Conservation (phyloP, 2,113 vertebrate genomes). For the Dunckerocampus dactyliophorus region DNA sequence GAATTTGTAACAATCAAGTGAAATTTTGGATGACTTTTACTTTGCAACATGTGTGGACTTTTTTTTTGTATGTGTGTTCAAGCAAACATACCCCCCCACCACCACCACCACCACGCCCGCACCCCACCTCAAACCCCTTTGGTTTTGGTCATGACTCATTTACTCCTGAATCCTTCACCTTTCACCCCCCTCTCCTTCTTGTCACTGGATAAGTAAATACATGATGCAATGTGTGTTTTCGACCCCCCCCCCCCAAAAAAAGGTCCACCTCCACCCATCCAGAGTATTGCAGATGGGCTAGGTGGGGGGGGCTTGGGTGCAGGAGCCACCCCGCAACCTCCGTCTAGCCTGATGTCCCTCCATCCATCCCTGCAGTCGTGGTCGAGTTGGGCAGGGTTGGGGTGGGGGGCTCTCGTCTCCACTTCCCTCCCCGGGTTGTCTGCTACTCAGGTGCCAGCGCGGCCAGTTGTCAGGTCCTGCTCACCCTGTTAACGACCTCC, state of each 20-base stretch:
- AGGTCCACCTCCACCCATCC: constrained; percentile 30
- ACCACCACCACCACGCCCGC: too few species aligned
- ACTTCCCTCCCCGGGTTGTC: constrained; percentile 34
- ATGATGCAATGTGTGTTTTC: constrained; percentile 64
- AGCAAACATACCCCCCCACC: constrained; percentile 43
- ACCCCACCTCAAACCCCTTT: constrained; percentile 39
- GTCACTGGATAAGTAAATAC: constrained; percentile 64
- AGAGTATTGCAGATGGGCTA: constrained; percentile 6
- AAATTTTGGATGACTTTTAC: constrained; percentile 27
- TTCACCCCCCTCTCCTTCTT: constrained; percentile 58
- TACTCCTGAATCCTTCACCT: constrained; percentile 69
- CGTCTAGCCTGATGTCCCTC: constrained; percentile 35
- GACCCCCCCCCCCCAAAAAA: constrained; percentile 9
- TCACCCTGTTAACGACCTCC: constrained; percentile 54
- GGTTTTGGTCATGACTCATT: constrained; percentile 70
- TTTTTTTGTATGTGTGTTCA: constrained; percentile 43
- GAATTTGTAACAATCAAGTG: constrained; percentile 55
- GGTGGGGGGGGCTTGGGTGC: constrained; percentile 30
- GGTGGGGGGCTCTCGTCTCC: constrained; percentile 28
- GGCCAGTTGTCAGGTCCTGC: constrained; percentile 11
- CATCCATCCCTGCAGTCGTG: constrained; percentile 25
- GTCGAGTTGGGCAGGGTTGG: neutral
- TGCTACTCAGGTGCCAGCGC: constrained; percentile 55
- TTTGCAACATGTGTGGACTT: constrained; percentile 25
- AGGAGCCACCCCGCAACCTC: neutral